A percentile compares a stretch with the other conserved stretches of the same genome.
phyloP scores from a whole-genome alignment of 2,113 vertebrate species.

The Steatornis caripensis region DNA sequence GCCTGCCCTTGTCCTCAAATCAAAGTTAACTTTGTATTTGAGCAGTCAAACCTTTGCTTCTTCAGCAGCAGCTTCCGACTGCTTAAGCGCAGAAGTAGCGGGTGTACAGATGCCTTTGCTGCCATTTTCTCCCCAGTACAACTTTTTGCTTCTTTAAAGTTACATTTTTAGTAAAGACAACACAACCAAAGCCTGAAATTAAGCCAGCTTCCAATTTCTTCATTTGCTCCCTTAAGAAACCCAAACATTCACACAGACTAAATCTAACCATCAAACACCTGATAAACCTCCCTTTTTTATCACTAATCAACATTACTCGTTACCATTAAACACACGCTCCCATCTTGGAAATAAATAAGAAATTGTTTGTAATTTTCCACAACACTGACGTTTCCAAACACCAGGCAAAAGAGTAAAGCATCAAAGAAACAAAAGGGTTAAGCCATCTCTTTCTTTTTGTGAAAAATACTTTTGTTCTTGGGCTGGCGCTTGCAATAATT shows the following conservation, averaged over 20 bases:
- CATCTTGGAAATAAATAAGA: neutral
- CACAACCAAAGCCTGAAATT: neutral
- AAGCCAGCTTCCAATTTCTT: neutral
- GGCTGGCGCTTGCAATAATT: neutral
- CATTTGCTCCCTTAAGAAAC: neutral
- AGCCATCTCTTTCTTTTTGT: neutral
- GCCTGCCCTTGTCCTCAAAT: neutral
- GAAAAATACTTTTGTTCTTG: neutral
- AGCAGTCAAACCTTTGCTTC: neutral
- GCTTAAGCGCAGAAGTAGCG: neutral
- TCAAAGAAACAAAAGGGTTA: fast-evolving
- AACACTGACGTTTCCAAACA: fast-evolving
- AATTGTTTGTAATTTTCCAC: neutral
- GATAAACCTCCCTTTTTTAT: neutral
- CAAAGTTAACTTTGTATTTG: neutral
- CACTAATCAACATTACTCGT: neutral
- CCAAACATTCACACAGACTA: neutral
- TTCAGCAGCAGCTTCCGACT: neutral
- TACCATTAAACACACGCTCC: neutral
- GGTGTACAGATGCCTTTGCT: neutral
- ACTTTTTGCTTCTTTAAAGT: neutral
- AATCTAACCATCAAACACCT: neutral
- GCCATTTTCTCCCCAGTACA: neutral
- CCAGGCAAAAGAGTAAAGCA: neutral
- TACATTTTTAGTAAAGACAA: neutral